Base-by-base conservation (phyloP, 2,113 vertebrate species). In the Tor tambroides region DNA sequence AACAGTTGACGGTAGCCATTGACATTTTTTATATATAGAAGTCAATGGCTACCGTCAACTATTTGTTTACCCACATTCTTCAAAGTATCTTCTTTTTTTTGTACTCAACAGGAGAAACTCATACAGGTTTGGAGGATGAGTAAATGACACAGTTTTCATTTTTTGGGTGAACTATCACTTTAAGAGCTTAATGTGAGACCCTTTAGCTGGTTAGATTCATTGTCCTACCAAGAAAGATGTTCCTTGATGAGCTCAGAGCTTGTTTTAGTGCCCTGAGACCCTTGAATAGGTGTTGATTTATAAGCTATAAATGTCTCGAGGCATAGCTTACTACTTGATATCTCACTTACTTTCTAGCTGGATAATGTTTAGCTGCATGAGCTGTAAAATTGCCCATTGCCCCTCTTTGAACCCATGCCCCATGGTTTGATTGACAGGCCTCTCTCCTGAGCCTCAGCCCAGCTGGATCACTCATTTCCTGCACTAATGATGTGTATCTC, bases 391-490 rank as follows among this genome's bases (percentile, higher is more conserved):
- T 65, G 80, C 1, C 81, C 63, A n/a, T 14, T 28, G 17, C 26
- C 81, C 6, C 26, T 51, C 80, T 54, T 83, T 83, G 43, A 71
- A 71, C 43, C 43, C 41, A 28, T 51, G 43, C 80, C 63, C 61
- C 63, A 35, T n/a, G 41, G 63, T 71, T 51, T 83, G 81, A 83
- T 10, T 83, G 81, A 83, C 81, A 49, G 38, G 41, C 43, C 61
- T 19, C 69, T 75, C 17, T 76, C 79, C 69, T 32, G 67, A 49
- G 26, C 28, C 79, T 17, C 51, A 72, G 14, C 86, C 19, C 79
- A 26, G 71, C 67, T 75, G 79, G 79, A 83, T 87, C 79, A 65
- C 79, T 82, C 17, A 75, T 61, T 86, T 86, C 65, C 63, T 84
- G n/a, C 19, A 23, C 67, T 80, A 80, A 84, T 84, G 74, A 72